These are phyloP conservation scores for Apotomis turbidana DNA, from an alignment of 2,888 invertebrate genomes.

Conservation along the genomic window DNA sequence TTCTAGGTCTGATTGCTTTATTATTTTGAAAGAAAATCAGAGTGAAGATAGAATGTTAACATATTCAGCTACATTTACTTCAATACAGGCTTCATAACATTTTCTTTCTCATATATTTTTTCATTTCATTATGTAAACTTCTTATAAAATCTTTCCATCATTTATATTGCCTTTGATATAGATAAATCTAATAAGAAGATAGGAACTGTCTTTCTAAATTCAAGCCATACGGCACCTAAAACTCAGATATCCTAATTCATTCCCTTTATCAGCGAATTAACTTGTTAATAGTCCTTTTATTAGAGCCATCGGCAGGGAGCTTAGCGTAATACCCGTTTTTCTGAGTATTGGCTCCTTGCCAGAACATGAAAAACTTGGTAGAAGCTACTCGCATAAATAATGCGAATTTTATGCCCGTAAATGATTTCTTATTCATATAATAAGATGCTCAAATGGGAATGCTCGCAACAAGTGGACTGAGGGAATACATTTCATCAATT, in stretches of 20 bases:
- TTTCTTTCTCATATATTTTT: too few species aligned
- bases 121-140: too few species aligned
- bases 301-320: slow-evolving; percentile 17
- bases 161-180: background rate
- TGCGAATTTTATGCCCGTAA: slow-evolving; percentile 23
- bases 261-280: slow-evolving; percentile 27
- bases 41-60: too few species aligned
- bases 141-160: too few species aligned
- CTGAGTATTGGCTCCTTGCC: slow-evolving; percentile 20
- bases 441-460: slow-evolving; percentile 3
- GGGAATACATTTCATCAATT: background rate
- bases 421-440: slow-evolving; percentile 21
- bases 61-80: too few species aligned
- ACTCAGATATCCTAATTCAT: slow-evolving; percentile 15
- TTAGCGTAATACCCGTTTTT: slow-evolving; percentile 29
- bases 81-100: too few species aligned
- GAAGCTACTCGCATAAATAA: slow-evolving; percentile 25
- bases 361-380: slow-evolving; percentile 18
- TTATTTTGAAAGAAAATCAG: too few species aligned
- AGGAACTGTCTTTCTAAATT: background rate
- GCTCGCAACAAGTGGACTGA: slow-evolving; percentile 23
- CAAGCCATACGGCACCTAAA: background rate
- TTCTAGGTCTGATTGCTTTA: too few species aligned
- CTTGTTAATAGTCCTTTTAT: slow-evolving; percentile 31
- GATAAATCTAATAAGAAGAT: background rate